Percentiles rank a stretch among this genome's conserved stretches.
Conservation (phyloP, 2,113 vertebrate genomes). For the Lathamus discolor region DNA sequence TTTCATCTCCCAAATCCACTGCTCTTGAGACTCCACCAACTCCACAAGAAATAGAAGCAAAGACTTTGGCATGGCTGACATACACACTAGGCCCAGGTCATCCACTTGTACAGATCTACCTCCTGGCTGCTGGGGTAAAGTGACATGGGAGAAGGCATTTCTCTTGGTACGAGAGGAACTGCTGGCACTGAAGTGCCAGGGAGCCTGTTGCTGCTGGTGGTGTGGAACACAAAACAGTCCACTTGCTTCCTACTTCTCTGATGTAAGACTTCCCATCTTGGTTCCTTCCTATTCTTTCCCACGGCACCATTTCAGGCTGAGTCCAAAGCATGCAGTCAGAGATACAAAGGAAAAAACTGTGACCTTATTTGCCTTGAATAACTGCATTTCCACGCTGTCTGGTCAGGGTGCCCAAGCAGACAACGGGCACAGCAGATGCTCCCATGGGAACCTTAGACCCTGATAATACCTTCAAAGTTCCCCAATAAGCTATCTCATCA, state of each 20-base stretch:
- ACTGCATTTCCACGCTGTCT: neutral
- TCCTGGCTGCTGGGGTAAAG: neutral
- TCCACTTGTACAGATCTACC: fast-evolving
- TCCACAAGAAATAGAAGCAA: neutral
- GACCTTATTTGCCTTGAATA: neutral
- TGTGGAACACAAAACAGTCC: neutral
- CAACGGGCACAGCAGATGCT: neutral
- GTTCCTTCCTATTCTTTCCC: neutral
- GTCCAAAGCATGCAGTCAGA: neutral
- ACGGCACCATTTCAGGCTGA: neutral
- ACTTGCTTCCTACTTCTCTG: neutral
- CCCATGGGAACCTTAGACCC: neutral
- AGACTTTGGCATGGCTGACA: neutral
- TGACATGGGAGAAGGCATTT: neutral
- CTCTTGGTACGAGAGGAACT: neutral
- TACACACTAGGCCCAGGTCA: neutral
- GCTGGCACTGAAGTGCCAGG: neutral
- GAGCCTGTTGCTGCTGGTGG: neutral
- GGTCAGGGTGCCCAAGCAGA: neutral
- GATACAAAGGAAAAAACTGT: neutral
- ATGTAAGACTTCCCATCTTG: neutral
- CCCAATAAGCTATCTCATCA: neutral
- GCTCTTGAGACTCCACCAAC: neutral
- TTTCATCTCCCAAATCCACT: neutral
- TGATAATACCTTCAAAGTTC: neutral